These are phyloP conservation scores for Drosophila bocki DNA, from an alignment of 1,140 invertebrate genomes.

Conservation along the genomic window DNA sequence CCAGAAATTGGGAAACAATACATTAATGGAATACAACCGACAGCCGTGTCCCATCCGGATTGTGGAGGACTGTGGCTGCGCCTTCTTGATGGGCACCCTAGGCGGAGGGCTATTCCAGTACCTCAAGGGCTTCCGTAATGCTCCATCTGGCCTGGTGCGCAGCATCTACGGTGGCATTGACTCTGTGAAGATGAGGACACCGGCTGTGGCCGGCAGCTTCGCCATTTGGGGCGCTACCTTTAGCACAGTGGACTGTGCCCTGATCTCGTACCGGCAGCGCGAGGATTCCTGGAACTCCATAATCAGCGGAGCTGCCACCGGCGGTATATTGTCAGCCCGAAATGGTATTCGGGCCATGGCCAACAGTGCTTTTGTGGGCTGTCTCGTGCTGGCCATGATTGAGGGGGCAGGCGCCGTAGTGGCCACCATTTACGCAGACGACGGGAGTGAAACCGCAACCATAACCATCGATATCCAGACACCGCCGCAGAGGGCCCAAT, in stretches of 20 bases:
- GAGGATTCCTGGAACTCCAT: conserved; percentile 75
- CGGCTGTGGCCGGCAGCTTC: conserved; percentile 64
- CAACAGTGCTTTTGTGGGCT: conserved; percentile 65
- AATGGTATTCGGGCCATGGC: conserved; percentile 71
- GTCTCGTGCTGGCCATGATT: conserved; percentile 63
- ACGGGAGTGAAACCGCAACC: conserved; percentile 1
- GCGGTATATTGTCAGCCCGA: conserved; percentile 63
- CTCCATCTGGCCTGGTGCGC: conserved; percentile 51
- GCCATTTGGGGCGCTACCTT: conserved; percentile 72
- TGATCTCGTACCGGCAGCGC: conserved; percentile 56
- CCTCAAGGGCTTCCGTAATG: conserved; percentile 64
- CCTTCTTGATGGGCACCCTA: conserved; percentile 68
- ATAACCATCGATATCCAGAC: background rate
- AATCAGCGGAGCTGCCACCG: conserved; percentile 64
- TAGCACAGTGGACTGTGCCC: conserved; percentile 64
- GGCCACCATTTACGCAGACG: conserved; percentile 65
- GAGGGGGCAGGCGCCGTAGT: conserved; percentile 64
- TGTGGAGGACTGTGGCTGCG: conserved; percentile 73
- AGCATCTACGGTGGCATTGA: conserved; percentile 60
- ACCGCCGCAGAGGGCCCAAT: conserved; percentile 33
- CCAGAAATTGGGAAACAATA: background rate
- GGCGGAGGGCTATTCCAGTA: conserved; percentile 67
- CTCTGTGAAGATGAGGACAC: conserved; percentile 61
- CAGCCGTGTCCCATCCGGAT: conserved; percentile 72
- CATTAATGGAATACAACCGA: conserved; percentile 58